Evolutionary conservation across 2,888 invertebrate species (phyloP), one percentile per base, ranked within the genome.

Genomic region (Hirtodrosophila confusa): DNA sequence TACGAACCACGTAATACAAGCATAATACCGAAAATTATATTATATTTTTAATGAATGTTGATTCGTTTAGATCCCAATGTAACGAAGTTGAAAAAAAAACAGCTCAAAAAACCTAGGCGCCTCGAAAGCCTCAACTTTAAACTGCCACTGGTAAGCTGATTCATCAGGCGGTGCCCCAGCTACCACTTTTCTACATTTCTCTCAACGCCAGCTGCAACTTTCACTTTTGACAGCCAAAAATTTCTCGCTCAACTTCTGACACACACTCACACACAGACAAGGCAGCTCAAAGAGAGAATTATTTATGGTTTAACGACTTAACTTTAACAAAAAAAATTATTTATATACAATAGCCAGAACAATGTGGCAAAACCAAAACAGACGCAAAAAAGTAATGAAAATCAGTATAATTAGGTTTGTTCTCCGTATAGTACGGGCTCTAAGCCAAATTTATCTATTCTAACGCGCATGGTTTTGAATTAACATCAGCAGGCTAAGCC

Each of bases 211-310:
- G 86, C 75, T 73, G 86, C 86, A 82, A 82, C 86, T 86, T 86
- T 86, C 86, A 86, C 86, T 86, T 86, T 86, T 88, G 88, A 72
- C 87, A 88, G 87, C 76, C 87, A 75, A 88, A 85, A 88, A 88
- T 86, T 83, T 86, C 86, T 88, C 78, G 80, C 70, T 86, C 71
- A 82, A 72, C 86, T 86, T 86, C 85, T 86, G 86, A 79, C 73
- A 79, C 61, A 56, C 54, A 35, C 45, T 53, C 57, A 60, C 58
- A 57, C 43, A 57, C 50, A 49, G 55, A 49, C 61, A n/a, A 66
- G 69, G 58, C 69, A 77, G 68, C 64, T 75, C 69, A 69, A 61
- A 72, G 57, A 85, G 71, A 85, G 80, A 88, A 86, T 80, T 80
- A 79, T 84, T 88, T 85, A 86, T 84, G 80, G 76, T 69, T 82